Base-by-base conservation (phyloP, 2,888 invertebrate species). In the Eilema caniola region DNA sequence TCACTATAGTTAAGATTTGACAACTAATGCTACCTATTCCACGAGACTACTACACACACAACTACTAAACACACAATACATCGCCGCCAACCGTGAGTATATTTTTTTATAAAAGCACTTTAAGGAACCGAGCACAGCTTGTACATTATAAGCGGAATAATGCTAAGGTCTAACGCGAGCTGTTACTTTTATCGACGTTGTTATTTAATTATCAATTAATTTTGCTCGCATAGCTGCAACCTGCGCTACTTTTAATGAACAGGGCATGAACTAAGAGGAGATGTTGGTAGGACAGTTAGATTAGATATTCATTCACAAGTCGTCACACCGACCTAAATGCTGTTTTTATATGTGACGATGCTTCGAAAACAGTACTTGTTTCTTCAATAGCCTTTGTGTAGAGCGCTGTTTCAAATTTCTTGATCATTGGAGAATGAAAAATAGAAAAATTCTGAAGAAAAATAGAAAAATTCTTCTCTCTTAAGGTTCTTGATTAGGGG, bases 71-170 rank as follows among this genome's bases (percentile, higher is more conserved):
- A 89, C 87, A 89, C 87, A 84, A 86, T 85, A 92, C 88, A 83
- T 84, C 92, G 93, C 84, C 86, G 92, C 82, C 71, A 82, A 88
- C 82, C 83, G 95, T 95, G 90, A 95, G 95, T 95, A 94, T 93
- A 77, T 71, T 81, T 86, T 83, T 23, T 85, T 78, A 69, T 87
- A 84, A 78, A 78, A 74, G 82, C 83, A 87, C 81, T 75, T 82
- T 73, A 78, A 77, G 74, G 79, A 85, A 79, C 80, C 63, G 73
- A 83, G 86, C 91, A 91, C 88, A 85, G 89, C 89, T 88, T 88
- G 78, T 76, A 69, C 53, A 75, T 70, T 79, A 70, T 69, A 78
- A 79, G 85, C 82, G 76, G 72, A 66, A 73, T 69, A 73, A 71
- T 72, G 77, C 72, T 33, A 59, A 31, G 33, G 66, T 41, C 24